Conservation (phyloP, 2,113 vertebrate species). For the Polypterus senegalus region DNA sequence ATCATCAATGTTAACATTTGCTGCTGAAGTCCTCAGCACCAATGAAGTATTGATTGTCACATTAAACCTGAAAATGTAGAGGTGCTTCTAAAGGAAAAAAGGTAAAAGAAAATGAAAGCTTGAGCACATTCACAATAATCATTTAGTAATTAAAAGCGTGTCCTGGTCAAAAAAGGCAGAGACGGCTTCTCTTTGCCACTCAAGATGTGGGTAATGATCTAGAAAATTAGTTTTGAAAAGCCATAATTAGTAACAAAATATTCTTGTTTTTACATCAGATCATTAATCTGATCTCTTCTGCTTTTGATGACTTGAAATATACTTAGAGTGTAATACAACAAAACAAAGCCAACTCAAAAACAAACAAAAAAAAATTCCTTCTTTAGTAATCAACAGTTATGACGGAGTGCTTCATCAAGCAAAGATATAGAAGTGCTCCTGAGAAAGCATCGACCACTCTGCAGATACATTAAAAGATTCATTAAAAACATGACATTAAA, state of each 20-base stretch:
- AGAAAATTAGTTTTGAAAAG: slow-evolving; percentile 41
- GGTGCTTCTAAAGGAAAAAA: too few relatives aligned
- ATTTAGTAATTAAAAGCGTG: too few relatives aligned
- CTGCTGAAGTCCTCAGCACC: too few relatives aligned
- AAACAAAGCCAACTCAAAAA: slow-evolving; percentile 36
- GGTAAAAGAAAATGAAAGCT: too few relatives aligned
- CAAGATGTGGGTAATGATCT: slow-evolving; percentile 21
- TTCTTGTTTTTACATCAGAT: slow-evolving; percentile 30
- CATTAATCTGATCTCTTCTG: slow-evolving; percentile 35
- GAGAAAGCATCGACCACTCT: slow-evolving; percentile 42
- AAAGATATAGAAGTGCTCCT: slow-evolving; percentile 54
- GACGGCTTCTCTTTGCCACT: too few relatives aligned
- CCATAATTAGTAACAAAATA: slow-evolving; percentile 43
- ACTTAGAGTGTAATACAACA: slow-evolving; percentile 48
- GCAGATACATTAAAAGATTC: slow-evolving; percentile 32
- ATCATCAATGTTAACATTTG: too few relatives aligned
- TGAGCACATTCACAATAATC: too few relatives aligned
- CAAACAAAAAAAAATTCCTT: slow-evolving; percentile 54
- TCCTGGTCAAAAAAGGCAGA: too few relatives aligned
- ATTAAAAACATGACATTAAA: slow-evolving; percentile 54
- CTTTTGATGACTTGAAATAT: slow-evolving; percentile 42
- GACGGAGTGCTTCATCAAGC: slow-evolving; percentile 55
- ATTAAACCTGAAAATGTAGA: too few relatives aligned
- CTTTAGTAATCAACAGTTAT: slow-evolving; percentile 44
- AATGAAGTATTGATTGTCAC: too few relatives aligned